phyloP scores from a whole-genome alignment of 2,113 vertebrate genomes.

The Fukomys damarensis region DNA sequence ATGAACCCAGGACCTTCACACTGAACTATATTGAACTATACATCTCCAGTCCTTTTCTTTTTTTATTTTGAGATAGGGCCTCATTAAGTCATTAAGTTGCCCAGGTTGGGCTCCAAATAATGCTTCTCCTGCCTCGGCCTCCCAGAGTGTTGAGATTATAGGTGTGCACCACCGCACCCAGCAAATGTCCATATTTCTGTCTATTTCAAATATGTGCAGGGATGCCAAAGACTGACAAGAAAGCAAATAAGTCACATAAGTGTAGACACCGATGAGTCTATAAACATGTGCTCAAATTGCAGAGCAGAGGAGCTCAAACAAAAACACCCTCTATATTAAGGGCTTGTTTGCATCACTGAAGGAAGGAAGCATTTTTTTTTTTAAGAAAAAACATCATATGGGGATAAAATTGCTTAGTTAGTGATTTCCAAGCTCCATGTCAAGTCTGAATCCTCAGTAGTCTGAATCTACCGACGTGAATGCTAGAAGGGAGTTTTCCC shows the following conservation, averaged over 20 bases:
- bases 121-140: background rate
- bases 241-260: constrained; percentile 1
- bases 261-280: background rate
- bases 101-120: background rate
- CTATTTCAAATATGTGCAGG: background rate
- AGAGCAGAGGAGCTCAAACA: background rate
- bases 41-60: background rate
- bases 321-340: background rate
- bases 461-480: background rate
- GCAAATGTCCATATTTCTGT: background rate
- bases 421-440: background rate
- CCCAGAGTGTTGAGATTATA: background rate
- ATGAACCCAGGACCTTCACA: background rate
- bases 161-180: background rate
- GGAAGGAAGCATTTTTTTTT: background rate
- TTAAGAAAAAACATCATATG: background rate
- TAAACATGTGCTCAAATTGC: background rate
- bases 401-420: background rate
- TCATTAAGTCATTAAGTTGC: background rate
- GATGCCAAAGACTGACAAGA: constrained; percentile 34
- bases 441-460: background rate
- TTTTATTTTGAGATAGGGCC: background rate
- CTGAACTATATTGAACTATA: background rate
- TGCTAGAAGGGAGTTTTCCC: background rate
- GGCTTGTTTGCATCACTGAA: background rate